Evolutionary conservation across 2,888 invertebrate species (phyloP), one percentile per base, ranked within the genome.

Genomic region (Ferdinandea cuprea): DNA sequence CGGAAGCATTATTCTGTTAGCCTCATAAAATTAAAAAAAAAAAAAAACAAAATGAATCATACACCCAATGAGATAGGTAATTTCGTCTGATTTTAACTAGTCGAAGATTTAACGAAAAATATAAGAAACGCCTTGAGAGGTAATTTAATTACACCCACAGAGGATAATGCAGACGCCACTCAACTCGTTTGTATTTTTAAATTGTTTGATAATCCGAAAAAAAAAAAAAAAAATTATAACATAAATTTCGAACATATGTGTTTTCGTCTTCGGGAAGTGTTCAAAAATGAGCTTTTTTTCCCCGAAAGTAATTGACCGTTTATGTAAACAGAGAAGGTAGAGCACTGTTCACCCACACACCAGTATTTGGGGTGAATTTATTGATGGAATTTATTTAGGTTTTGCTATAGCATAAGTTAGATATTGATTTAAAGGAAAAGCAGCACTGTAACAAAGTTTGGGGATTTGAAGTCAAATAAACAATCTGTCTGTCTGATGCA

Each of bases 371-470:
- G 17, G 65, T 46, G 44, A 58, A 59, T 66, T 50, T n/a, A 78
- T 65, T 65, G 65, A 63, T 63, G 63, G 63, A 44, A 61, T 44
- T 54, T 46, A 25, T 58, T 78, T 56, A 44, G 37, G 37, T 59
- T 28, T 52, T 37, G 71, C 46, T 11, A 59, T 54, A 46, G 30
- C 52, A 61, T 61, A 69, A 76, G 69, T 76, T 61, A 25, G 28
- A 40, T 65, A 28, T 50, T 69, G 8, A 11, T 35, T 32, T 8
- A 21, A 25, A 37, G 13, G 30, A 42, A 25, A 21, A 21, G 40
- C 13, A 19, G 7, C 15, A 40, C 13, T 13, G 0, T 15, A 15
- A 54, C 25, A 35, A 56, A 35, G 68, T 56, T 44, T 37, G 48
- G 58, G 28, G 58, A 15, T 2, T 2, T 25, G 44, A 19, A 58